A percentile compares a stretch with the other conserved stretches of the same genome.
These are phyloP conservation scores for Drosophila malerkotliana DNA, from an alignment of 1,140 invertebrate species.

Conservation along the genomic window DNA sequence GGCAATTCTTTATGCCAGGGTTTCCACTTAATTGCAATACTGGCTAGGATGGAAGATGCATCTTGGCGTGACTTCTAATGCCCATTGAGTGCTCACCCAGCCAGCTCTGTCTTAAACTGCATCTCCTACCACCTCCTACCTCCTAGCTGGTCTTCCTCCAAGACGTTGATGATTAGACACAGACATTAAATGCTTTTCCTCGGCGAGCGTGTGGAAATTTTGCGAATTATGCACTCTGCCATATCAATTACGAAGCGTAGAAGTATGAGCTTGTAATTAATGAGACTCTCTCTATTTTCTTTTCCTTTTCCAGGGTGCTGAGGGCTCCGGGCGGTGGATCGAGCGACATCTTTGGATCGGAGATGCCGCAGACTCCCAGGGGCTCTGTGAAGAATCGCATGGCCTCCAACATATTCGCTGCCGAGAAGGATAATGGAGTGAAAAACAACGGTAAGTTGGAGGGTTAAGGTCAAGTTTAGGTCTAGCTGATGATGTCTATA, in stretches of 20 bases:
- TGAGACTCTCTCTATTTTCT: constrained; percentile 29
- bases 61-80: constrained; percentile 65
- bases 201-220: constrained; percentile 53
- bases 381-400: constrained; percentile 78
- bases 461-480: too few species aligned
- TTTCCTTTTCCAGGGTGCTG: constrained; percentile 84
- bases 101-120: constrained; percentile 34
- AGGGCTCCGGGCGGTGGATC: constrained; percentile 86
- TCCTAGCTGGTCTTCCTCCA: background rate
- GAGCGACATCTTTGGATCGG: constrained; percentile 85
- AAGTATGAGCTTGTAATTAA: constrained; percentile 45
- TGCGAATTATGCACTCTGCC: constrained; percentile 51
- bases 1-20: constrained; percentile 36
- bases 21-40: constrained; percentile 56
- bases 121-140: background rate
- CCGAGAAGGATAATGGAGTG: constrained; percentile 69
- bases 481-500: background rate
- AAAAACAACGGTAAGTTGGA: constrained; percentile 80
- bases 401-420: constrained; percentile 82
- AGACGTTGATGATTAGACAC: constrained; percentile 50
- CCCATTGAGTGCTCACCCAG: constrained; percentile 56
- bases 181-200: constrained; percentile 55
- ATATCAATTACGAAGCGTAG: constrained; percentile 44
- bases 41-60: constrained; percentile 37
- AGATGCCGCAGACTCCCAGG: constrained; percentile 78